Conservation (phyloP, 2,113 vertebrate species). For the Empidonax alnorum region DNA sequence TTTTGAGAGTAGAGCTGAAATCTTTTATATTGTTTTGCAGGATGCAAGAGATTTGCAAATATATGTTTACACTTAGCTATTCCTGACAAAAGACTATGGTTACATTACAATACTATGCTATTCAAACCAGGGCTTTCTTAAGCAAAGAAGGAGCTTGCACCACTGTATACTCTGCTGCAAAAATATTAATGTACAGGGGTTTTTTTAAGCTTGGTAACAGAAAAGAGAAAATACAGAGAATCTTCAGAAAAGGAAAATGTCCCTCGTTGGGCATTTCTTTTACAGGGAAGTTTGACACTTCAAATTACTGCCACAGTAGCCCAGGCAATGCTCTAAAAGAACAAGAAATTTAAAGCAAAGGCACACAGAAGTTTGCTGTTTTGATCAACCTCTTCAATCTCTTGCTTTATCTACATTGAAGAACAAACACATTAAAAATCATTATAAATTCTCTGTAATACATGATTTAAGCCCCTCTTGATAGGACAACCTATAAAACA, state of each 20-base stretch:
- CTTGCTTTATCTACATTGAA: neutral
- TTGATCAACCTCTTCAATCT: neutral
- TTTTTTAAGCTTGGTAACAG: fast-evolving
- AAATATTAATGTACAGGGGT: neutral
- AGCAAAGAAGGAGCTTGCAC: neutral
- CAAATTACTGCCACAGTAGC: neutral
- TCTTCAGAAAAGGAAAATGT: neutral
- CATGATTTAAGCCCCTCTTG: neutral
- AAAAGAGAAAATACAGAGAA: neutral
- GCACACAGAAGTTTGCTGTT: neutral
- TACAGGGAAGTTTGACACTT: neutral
- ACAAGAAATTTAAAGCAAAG: neutral
- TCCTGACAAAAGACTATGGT: neutral
- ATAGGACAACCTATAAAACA: neutral
- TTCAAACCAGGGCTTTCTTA: neutral
- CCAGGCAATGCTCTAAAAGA: neutral
- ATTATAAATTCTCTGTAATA: neutral
- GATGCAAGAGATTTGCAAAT: neutral
- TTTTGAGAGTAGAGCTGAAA: neutral
- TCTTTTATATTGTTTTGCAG: neutral
- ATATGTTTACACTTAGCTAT: neutral
- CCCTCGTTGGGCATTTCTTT: fast-evolving
- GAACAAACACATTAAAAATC: neutral
- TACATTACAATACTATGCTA: neutral
- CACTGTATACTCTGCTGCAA: neutral